Evolutionary conservation across 1,140 invertebrate genomes (phyloP), one percentile per base, ranked within the genome.

Genomic region (Caenorhabditis inopinata): DNA sequence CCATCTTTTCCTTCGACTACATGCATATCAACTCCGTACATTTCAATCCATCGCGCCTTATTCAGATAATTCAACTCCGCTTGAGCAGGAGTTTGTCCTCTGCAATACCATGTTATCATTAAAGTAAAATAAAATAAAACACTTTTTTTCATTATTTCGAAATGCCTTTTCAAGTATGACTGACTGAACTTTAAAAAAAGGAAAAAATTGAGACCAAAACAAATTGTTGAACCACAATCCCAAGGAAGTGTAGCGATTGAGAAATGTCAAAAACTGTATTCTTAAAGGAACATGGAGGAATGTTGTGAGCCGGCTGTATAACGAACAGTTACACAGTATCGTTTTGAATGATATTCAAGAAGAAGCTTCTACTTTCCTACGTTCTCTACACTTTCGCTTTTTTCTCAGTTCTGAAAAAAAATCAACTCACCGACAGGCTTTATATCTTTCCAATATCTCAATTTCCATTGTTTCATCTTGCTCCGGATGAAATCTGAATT

Each of bases 21-120:
- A 88, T 97, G 95, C 91, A 96, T 94, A 90, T 98, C 96, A 6
- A 97, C 95, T 12, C 96, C 96, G 87, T 97, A 98, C 93, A 97
- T 94, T 86, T 97, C 95, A 76, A 97, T 89, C 94, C 94, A 95
- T 90, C 96, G 97, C 7, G 94, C 94, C 90, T 95, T 94, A 87
- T 96, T 95, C 49, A 97, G 90, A 89, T 95, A 98, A 82, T 93
- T 93, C 35, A 94, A 92, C 89, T 98, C 96, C 1, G 96, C 95
- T 89, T 95, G 94, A 1, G 95, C 95, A 12, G 96, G 96, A 48
- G 92, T 94, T 49, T 93, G 89, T 6, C 94, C 94, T 51, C 92
- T 93, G 85, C 6, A 88, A 85, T 78, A 42, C 14, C 6, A 7
- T 42, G 80, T 51, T 49, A 14, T 23, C 4, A 18, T 32, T 16